Conservation (phyloP, 2,113 vertebrate species). For the Macrotus californicus region DNA sequence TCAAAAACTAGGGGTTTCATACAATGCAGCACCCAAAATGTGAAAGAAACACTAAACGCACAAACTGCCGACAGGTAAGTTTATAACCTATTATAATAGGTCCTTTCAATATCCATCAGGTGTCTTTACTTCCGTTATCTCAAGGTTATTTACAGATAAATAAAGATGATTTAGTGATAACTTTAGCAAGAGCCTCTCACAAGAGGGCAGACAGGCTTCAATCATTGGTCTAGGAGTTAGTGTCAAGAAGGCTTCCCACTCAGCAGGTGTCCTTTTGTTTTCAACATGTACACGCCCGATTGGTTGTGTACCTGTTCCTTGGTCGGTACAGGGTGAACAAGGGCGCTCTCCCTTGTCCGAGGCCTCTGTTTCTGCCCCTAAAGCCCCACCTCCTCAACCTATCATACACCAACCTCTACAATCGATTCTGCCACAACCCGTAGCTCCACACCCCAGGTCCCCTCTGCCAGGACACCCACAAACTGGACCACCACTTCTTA, state of each 20-base stretch:
- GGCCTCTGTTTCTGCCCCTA: conserved; percentile 83
- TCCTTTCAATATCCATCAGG: conserved; percentile 42
- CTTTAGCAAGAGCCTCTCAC: conserved; percentile 43
- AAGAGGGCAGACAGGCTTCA: conserved; percentile 69
- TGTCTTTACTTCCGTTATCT: conserved; percentile 36
- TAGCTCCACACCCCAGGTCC: conserved; percentile 82
- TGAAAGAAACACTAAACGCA: conserved; percentile 72
- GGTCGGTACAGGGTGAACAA: conserved; percentile 82
- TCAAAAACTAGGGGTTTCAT: conserved; percentile 51
- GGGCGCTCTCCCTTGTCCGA: conserved; percentile 84
- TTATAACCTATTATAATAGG: conserved; percentile 1
- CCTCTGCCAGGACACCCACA: conserved; percentile 85
- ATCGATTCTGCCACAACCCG: conserved; percentile 83
- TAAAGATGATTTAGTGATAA: background rate
- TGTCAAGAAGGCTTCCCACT: conserved; percentile 97
- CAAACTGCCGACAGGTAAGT: conserved; percentile 30
- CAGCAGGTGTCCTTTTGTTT: conserved; percentile 96
- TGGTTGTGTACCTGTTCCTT: conserved; percentile 98
- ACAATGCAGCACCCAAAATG: conserved; percentile 81
- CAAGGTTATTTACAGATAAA: conserved; percentile 4
- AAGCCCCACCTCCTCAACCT: conserved; percentile 76
- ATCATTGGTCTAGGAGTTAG: conserved; percentile 91
- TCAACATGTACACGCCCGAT: conserved; percentile 97
- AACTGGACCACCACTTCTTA: conserved; percentile 84
- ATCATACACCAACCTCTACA: conserved; percentile 77